Base-by-base conservation (phyloP, 2,113 vertebrate genomes). In the Sebastes schlegelii region DNA sequence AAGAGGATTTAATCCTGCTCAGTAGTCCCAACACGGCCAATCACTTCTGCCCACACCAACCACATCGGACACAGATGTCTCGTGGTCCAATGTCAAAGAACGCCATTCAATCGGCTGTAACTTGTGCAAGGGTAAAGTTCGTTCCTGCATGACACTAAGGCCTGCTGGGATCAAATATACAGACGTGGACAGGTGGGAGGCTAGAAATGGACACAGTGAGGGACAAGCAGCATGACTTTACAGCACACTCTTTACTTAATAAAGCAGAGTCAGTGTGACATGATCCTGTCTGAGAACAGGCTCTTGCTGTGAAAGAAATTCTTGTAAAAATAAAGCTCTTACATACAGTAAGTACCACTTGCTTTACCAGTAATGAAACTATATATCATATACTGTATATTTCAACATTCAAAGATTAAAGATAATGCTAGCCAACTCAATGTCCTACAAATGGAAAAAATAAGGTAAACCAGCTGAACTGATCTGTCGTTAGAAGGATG, bases 1-100 rank as follows among this genome's bases (percentile, higher is more conserved):
- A 54, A 42, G 75, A 48, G 55, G 40, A 26, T 82, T 82, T 78
- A 81, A 85, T 80, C 73, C 83, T 26, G 55, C 68, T 80, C 72
- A 46, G 81, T 48, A 80, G 84, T 79, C 70, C 48, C 57, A 60
- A 66, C 86, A 65, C 48, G 16, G 71, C 54, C 48, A 21, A 11
- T 67, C 12, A 2, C 72, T 42, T 69, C 65, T 34, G 58, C 51
- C 17, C 43, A 66, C 68, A 46, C 45, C 46, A 6, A 48, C 6
- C 34, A 3, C 62, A 40, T 21, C 54, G 70, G 17, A 77, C 76
- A 74, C 71, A 92, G 64, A 83, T 83, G 85, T 63, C 48, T 76
- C 49, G 4, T 42, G 69, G 60, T 63, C 76, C 52, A 21, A 43
- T 61, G 76, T 80, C 77, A 74, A 4, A 48, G 55, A 45, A 73